Base-by-base conservation (phyloP, 2,113 vertebrate species). In the Ceyx melanurus region DNA sequence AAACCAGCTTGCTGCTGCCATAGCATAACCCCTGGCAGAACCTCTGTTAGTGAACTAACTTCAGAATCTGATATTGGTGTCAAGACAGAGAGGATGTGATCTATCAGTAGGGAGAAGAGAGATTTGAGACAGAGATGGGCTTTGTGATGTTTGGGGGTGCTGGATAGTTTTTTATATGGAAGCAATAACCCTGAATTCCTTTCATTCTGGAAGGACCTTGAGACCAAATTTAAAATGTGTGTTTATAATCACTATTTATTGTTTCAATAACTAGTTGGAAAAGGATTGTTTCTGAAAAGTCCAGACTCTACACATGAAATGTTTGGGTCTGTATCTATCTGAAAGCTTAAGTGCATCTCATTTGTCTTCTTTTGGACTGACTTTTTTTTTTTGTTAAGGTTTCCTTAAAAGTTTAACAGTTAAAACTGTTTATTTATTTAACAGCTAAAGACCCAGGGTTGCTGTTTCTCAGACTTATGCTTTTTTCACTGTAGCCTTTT, bases 81-180 rank as follows among this genome's bases (percentile, higher is more conserved):
- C 1, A 15, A 73, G 60, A 13, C 22, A 58, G 56, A 62, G 13
- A 22, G 31, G 19, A 8, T 45, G 17, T 26, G 58, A 53, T 68
- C 48, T 37, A 12, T n/a, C 50, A 20, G 37, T 3, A 70, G 16
- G 4, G 23, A 16, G 18, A 70, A 70, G 11, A 53, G 1, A 53
- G 0, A 3, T 4, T 14, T 81, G 43, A 77, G 6, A 10, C 19
- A 66, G 43, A 60, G 4, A 7, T 10, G 3, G 7, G 4, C 2
- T 70, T 86, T 81, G 8, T 33, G 33, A 28, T 45, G 0, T 25
- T 16, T 66, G 6, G 53, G 17, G 0, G 2, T 72, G 25, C 13
- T 5, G 0, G 8, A 46, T 21, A 5, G 5, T 6, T 86, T 83
- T 50, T 62, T 5, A 64, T 33, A 18, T 1, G 5, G 46, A 67